phyloP scores from a whole-genome alignment of 37 sponge, comb jelly and placozoan genomes.

The Tethya wilhelma region DNA sequence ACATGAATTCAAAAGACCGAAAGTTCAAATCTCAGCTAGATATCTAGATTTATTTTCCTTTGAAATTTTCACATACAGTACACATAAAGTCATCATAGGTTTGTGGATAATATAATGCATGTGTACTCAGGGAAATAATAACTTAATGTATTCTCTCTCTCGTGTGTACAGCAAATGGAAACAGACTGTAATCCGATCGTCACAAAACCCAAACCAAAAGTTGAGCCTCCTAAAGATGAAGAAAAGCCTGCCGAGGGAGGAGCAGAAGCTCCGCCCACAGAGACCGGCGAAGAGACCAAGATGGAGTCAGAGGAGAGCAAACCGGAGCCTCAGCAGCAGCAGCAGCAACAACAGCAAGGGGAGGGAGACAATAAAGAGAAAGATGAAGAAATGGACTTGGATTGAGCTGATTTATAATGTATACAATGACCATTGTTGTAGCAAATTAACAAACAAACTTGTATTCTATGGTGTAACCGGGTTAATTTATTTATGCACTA shows the following conservation, averaged over 20 bases:
- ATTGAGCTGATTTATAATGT: not conserved
- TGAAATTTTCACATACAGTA: too few species aligned
- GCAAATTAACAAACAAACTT: too few species aligned
- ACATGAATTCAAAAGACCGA: too few species aligned
- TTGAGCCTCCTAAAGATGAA: slow-evolving; percentile 88
- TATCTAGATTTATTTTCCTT: too few species aligned
- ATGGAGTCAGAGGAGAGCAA: slow-evolving; percentile 12
- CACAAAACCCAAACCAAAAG: slow-evolving; percentile 96
- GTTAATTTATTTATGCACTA: not conserved
- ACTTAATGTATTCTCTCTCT: too few species aligned
- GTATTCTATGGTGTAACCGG: too few species aligned
- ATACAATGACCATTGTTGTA: not conserved
- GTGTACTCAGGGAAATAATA: too few species aligned
- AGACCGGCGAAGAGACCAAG: not conserved
- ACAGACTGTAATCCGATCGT: slow-evolving; percentile 84
- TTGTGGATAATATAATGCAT: too few species aligned
- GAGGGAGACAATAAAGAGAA: not conserved
- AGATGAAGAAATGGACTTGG: slow-evolving; percentile 35
- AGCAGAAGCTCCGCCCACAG: not conserved
- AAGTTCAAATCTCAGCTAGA: not conserved
- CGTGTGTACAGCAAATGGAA: slow-evolving; percentile 58
- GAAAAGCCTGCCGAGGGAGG: not conserved
- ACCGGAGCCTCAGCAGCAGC: not conserved
- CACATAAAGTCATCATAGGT: too few species aligned
- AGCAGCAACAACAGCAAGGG: not conserved